phyloP scores from a whole-genome alignment of 2,113 vertebrate species.

The Blennius ocellaris region DNA sequence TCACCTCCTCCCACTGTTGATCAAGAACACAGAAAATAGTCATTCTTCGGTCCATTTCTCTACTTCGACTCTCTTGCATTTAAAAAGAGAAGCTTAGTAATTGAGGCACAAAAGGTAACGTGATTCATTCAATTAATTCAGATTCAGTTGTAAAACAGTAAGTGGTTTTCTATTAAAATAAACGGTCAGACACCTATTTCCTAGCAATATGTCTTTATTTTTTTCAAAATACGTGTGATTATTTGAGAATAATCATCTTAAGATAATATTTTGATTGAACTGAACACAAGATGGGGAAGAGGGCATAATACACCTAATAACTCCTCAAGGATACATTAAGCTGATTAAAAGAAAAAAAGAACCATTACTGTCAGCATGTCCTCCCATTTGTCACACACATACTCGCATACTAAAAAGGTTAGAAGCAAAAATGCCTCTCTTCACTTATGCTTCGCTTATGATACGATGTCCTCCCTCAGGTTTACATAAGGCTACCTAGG shows the following conservation, averaged over 20 bases:
- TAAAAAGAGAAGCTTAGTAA: constrained; percentile 10
- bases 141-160: constrained; percentile 46
- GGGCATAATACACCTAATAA: constrained; percentile 46
- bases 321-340: constrained; percentile 21
- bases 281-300: constrained; percentile 39
- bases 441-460: no score
- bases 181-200: constrained; percentile 26
- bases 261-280: constrained; percentile 53
- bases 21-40: constrained; percentile 44
- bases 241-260: constrained; percentile 33
- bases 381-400: background rate
- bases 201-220: constrained; percentile 39
- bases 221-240: constrained; percentile 46
- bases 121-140: constrained; percentile 39
- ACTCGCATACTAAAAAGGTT: no score
- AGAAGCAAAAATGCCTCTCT: no score
- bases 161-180: constrained; percentile 45
- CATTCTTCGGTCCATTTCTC: background rate
- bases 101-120: background rate
- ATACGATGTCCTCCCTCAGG: no score
- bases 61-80: background rate
- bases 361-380: constrained; percentile 16
- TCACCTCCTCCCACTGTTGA: constrained; percentile 98
- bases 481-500: no score
- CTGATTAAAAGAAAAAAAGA: constrained; percentile 19